phyloP scores from a whole-genome alignment of 2,797 vertebrate species.

The Periophthalmus magnuspinnatus region DNA sequence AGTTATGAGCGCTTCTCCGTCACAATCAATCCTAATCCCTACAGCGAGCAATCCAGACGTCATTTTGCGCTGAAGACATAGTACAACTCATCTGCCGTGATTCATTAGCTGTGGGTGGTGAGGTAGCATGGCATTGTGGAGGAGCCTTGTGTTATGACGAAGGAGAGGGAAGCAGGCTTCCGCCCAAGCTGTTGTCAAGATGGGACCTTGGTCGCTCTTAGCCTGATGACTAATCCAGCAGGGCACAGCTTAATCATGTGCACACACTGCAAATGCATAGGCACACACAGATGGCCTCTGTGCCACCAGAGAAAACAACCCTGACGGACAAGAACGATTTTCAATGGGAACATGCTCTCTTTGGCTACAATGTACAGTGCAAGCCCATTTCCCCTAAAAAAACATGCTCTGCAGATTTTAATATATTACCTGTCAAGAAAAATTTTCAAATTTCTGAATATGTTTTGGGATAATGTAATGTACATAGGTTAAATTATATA shows the following conservation, averaged over 20 bases:
- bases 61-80: conserved; percentile 28
- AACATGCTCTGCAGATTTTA: too few species aligned
- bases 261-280: conserved; percentile 21
- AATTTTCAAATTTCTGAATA: not conserved
- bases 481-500: not conserved
- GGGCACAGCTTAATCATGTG: conserved; percentile 61
- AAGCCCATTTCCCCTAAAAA: not conserved
- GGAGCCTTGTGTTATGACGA: conserved; percentile 57
- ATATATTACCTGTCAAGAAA: not conserved
- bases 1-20: conserved; percentile 51
- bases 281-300: conserved; percentile 47
- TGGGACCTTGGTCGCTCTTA: conserved; percentile 64
- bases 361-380: conserved; percentile 17
- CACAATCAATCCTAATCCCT: conserved; percentile 55
- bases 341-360: conserved; percentile 25
- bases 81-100: conserved; percentile 60
- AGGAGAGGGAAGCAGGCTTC: conserved; percentile 53
- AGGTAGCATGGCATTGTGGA: conserved; percentile 51
- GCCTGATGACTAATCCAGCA: conserved; percentile 69
- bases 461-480: not conserved
- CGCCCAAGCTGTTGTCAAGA: conserved; percentile 70
- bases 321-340: conserved; percentile 47
- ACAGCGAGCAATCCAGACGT: conserved; percentile 43
- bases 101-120: conserved; percentile 59
- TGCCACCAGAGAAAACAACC: conserved; percentile 42